These are phyloP conservation scores for Phyllopteryx taeniolatus DNA, from an alignment of 2,113 vertebrate species.

Conservation along the genomic window DNA sequence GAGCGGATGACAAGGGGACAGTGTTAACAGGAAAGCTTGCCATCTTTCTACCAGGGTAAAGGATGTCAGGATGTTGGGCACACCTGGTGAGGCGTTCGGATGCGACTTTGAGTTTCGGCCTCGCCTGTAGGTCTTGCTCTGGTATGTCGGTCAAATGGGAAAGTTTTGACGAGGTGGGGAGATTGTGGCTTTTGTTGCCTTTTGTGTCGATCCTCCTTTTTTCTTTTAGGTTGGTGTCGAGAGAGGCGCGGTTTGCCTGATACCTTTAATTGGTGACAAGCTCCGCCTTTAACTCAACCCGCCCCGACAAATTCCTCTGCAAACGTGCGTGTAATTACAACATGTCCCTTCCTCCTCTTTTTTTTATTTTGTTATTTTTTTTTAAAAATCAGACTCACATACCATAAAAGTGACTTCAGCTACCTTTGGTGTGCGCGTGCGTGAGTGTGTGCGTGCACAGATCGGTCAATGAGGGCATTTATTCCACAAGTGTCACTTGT, in stretches of 20 bases:
- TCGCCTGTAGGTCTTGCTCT: background rate
- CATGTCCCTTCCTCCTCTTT: constrained; percentile 10
- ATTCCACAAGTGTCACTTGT: background rate
- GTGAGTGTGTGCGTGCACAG: background rate
- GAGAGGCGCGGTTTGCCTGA: constrained; percentile 17
- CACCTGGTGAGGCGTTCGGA: constrained; percentile 33
- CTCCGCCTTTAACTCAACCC: constrained; percentile 39
- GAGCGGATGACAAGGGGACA: constrained; percentile 11
- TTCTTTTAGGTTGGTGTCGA: constrained; percentile 25
- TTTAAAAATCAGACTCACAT: constrained; percentile 53
- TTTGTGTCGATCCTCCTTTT: constrained; percentile 22
- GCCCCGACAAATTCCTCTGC: constrained; percentile 58
- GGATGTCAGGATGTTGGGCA: constrained; percentile 14
- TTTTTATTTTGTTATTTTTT: constrained; percentile 19
- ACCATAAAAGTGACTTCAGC: constrained; percentile 59
- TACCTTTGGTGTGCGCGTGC: constrained; percentile 7
- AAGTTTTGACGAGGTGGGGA: background rate
- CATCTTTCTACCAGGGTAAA: constrained; percentile 45
- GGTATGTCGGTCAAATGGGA: background rate
- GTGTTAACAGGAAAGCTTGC: constrained; percentile 46
- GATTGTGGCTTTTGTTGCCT: constrained; percentile 12
- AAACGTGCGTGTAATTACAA: constrained; percentile 51
- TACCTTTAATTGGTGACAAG: constrained; percentile 49
- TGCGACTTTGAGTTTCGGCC: constrained; percentile 11
- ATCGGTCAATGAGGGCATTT: background rate